Base-by-base conservation (phyloP, 1,140 invertebrate genomes). In the Homarus americanus region DNA sequence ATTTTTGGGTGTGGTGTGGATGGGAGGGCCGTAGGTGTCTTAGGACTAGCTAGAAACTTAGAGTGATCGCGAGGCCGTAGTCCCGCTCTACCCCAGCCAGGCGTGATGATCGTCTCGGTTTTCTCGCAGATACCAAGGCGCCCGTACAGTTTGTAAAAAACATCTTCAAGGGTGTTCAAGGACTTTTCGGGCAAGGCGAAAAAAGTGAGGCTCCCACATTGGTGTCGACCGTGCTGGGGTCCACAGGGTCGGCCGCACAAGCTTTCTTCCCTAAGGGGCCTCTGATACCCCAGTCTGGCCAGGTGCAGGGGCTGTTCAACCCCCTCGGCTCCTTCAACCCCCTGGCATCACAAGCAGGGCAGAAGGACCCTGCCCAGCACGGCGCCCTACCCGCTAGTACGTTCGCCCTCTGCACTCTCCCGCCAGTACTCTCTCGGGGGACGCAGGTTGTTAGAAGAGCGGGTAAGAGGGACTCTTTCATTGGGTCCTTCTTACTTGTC, bases 131-230 rank as follows among this genome's bases (percentile, higher is more conserved):
- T 91, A 44, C 91, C 66, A 90, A 87, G 76, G 91, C 91, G 72
- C 92, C 92, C 20, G 87, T 91, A 86, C 91, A 91, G 83, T 90
- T 93, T 90, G 91, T 93, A 80, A 93, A 91, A 93, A 93, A 93
- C 89, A 91, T 93, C 92, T 93, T 93, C 92, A 93, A 91, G 83
- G 92, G 92, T 82, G 92, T 93, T 69, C 82, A 84, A 76, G 90
- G 91, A 58, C 86, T 93, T 90, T 91, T 93, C 72, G 92, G 80
- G 69, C 88, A 79, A 58, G 89, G 88, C 82, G 91, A 91, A 58
- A 93, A 93, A 78, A 86, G 75, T 78, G 91, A 78, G 82, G 83
- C 85, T 28, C 66, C 90, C n/a, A 90, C 87, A 72, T 76, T 87
- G 91, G 78, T 92, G 91, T 87, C 91, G 85, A 85, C 87, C 79